Evolutionary conservation across 30 jellyfish, hydroid and myxozoan species (phyloP).

Genomic region (Aurelia sp.): DNA sequence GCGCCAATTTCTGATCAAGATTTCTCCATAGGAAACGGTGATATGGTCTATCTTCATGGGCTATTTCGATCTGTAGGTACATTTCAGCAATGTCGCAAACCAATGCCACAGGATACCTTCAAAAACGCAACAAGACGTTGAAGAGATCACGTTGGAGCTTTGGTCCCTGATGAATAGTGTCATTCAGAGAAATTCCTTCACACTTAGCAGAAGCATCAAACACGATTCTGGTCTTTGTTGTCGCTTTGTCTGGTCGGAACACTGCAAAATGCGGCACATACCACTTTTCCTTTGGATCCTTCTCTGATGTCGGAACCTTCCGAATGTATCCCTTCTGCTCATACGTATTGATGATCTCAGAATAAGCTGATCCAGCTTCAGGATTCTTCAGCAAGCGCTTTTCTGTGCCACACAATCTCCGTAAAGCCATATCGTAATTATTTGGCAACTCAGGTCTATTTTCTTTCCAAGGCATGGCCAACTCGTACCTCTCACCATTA

Average conservation of each 20-base stretch:
- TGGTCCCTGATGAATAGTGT: conserved; percentile 50
- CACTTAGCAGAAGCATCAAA: conserved; percentile 27
- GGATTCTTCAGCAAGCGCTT: conserved; percentile 23
- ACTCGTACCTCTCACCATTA: conserved; percentile 33
- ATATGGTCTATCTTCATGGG: conserved; percentile 32
- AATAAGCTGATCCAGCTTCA: conserved; percentile 4
- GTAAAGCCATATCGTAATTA: conserved; percentile 18
- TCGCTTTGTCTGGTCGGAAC: conserved; percentile 24
- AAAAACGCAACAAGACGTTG: conserved; percentile 21
- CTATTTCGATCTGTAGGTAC: conserved; percentile 43
- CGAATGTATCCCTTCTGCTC: conserved; percentile 12
- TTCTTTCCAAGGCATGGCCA: conserved; percentile 40
- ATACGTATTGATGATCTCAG: conserved; percentile 14
- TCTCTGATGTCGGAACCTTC: background rate
- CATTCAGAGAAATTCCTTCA: conserved; percentile 55
- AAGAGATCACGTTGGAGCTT: conserved; percentile 35
- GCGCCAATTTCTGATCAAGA: conserved; percentile 27
- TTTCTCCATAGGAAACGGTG: conserved; percentile 75
- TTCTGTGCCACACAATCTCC: conserved; percentile 14
- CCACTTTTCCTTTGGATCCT: conserved; percentile 18
- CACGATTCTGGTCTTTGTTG: conserved; percentile 18
- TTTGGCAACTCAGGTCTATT: background rate
- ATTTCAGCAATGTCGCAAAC: conserved; percentile 75
- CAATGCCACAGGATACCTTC: conserved; percentile 65
- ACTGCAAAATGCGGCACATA: conserved; percentile 47